Evolutionary conservation across 2,888 invertebrate genomes (phyloP).

Genomic region (Yponomeuta sedellus): DNA sequence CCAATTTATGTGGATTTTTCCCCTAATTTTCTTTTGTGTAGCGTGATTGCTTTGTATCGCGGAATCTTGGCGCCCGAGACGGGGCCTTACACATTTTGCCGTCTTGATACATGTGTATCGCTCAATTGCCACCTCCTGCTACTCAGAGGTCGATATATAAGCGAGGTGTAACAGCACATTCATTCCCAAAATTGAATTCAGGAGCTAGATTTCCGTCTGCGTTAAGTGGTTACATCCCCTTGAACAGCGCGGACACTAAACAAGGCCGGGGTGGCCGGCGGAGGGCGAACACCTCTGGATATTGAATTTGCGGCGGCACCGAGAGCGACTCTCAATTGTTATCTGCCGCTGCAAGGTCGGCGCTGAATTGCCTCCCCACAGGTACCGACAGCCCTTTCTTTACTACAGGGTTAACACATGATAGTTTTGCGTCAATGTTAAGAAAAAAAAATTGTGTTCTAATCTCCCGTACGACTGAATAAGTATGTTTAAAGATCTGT

Average conservation of each 20-base stretch:
- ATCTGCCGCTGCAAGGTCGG: conserved; percentile 70
- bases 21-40: conserved; percentile 32
- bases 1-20: conserved; percentile 29
- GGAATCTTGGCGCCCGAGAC: conserved; percentile 16
- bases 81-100: conserved; percentile 19
- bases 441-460: too few relatives aligned
- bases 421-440: neutral
- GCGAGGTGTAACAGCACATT: conserved; percentile 17
- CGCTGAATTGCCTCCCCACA: conserved; percentile 45
- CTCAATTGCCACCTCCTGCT: neutral
- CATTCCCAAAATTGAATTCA: conserved; percentile 62
- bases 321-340: conserved; percentile 67
- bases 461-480: too few relatives aligned
- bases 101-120: neutral
- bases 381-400: conserved; percentile 64
- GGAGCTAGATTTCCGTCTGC: conserved; percentile 61
- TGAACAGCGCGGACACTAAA: conserved; percentile 49
- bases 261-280: conserved; percentile 25
- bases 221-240: conserved; percentile 73
- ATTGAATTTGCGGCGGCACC: conserved; percentile 68
- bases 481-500: too few relatives aligned
- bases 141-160: neutral
- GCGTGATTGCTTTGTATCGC: conserved; percentile 14
- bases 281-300: conserved; percentile 64
- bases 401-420: conserved; percentile 43